Evolutionary conservation across 2,888 invertebrate genomes (phyloP).

Genomic region (Agrochola lota): DNA sequence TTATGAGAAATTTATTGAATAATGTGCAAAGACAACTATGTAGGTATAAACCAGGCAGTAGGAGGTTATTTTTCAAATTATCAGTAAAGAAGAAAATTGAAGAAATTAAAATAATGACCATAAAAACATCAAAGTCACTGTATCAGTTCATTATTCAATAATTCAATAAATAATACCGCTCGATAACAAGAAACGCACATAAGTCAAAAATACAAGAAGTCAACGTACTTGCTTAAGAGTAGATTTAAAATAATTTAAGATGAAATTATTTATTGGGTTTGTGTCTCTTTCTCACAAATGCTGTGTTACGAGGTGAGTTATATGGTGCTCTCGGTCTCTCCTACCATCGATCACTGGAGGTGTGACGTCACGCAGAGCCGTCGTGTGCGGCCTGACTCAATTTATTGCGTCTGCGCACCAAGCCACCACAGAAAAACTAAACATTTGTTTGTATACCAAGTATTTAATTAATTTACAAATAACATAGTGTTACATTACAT

Average conservation of each 20-base stretch:
- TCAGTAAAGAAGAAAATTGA: background rate
- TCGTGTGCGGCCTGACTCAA: slow-evolving; percentile 89
- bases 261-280: slow-evolving; percentile 85
- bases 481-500: slow-evolving; percentile 43
- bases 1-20: no score
- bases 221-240: slow-evolving; percentile 87
- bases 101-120: slow-evolving; percentile 32
- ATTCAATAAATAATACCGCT: slow-evolving; percentile 76
- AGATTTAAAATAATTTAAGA: slow-evolving; percentile 89
- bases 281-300: slow-evolving; percentile 77
- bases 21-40: background rate
- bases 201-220: slow-evolving; percentile 88
- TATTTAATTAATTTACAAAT: slow-evolving; percentile 70
- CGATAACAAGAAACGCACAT: slow-evolving; percentile 80
- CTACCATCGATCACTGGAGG: slow-evolving; percentile 88
- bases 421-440: slow-evolving; percentile 82
- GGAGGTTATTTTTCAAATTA: background rate
- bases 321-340: slow-evolving; percentile 81
- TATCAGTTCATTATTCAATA: slow-evolving; percentile 76
- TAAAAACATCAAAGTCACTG: slow-evolving; percentile 66
- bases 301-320: slow-evolving; percentile 67
- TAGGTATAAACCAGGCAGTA: background rate
- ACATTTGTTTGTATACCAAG: slow-evolving; percentile 70
- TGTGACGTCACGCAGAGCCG: slow-evolving; percentile 90
- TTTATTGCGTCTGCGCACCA: slow-evolving; percentile 89